A percentile compares a stretch with the other conserved stretches of the same genome.
These are phyloP conservation scores for Microcebus murinus DNA, from an alignment of 2,113 vertebrate genomes.

Conservation along the genomic window DNA sequence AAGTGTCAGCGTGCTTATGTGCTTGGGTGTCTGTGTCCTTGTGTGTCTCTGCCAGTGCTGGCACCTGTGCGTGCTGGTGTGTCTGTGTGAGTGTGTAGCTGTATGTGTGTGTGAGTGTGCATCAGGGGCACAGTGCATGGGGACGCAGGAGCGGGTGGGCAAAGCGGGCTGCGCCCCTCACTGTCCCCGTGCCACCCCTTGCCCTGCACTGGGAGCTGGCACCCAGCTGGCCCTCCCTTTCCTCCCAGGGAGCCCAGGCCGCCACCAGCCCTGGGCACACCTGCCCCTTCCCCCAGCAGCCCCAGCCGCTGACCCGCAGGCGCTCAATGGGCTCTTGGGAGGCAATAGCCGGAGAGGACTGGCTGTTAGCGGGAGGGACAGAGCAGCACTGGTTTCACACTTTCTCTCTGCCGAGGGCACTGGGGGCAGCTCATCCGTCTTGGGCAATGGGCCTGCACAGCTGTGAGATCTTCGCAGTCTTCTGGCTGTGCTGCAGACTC, in stretches of 20 bases:
- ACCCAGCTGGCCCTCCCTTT: not conserved
- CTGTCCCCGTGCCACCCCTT: rapidly evolving
- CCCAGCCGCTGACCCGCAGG: rapidly evolving
- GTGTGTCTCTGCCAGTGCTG: not conserved
- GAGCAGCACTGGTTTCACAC: rapidly evolving
- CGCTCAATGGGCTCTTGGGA: not conserved
- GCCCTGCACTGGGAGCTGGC: not conserved
- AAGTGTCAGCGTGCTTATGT: not conserved
- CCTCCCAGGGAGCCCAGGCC: not conserved
- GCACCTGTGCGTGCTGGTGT: not conserved
- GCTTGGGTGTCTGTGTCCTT: not conserved
- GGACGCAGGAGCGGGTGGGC: rapidly evolving
- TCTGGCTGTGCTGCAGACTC: not conserved
- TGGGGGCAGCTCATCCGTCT: not conserved
- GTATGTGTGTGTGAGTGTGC: not conserved
- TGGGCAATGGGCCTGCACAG: not conserved
- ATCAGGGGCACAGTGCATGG: rapidly evolving
- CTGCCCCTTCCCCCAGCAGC: not conserved
- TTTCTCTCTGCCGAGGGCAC: not conserved
- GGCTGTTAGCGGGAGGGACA: not conserved
- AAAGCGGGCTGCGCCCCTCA: not conserved
- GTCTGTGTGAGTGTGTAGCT: not conserved
- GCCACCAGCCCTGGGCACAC: not conserved
- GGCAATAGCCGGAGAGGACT: slow-evolving; percentile 44
- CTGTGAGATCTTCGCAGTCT: not conserved